phyloP scores from a whole-genome alignment of 2,888 invertebrate genomes.

The Lepeophtheirus nordmannii region DNA sequence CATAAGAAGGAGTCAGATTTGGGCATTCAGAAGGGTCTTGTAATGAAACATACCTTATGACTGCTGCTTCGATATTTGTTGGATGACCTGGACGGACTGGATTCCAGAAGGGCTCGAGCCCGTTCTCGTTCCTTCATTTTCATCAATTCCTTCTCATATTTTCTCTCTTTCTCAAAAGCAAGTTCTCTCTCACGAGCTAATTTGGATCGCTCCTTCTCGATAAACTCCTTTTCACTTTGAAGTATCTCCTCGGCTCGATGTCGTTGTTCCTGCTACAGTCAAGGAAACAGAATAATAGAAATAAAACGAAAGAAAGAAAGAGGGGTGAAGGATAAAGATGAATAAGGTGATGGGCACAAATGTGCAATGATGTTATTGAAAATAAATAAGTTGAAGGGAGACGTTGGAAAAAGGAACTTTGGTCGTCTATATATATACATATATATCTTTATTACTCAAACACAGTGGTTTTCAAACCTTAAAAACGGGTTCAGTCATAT shows the following conservation, averaged over 20 bases:
- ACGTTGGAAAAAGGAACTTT: no score
- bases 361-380: neutral
- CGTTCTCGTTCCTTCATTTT: conserved; percentile 4
- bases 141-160: neutral
- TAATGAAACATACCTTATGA: no score
- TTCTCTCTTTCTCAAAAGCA: neutral
- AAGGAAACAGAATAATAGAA: neutral
- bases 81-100: neutral
- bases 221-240: neutral
- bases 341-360: neutral
- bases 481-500: no score
- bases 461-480: no score
- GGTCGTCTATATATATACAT: no score
- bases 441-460: no score
- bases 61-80: no score
- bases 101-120: neutral
- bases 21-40: no score
- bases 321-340: neutral
- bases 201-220: neutral
- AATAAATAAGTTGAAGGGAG: no score
- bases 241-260: neutral
- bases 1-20: no score
- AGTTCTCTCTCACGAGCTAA: neutral
- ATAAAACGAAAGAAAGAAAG: neutral
- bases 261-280: neutral